Conservation (phyloP, 2,113 vertebrate genomes). For the Thamnophis sirtalis region DNA sequence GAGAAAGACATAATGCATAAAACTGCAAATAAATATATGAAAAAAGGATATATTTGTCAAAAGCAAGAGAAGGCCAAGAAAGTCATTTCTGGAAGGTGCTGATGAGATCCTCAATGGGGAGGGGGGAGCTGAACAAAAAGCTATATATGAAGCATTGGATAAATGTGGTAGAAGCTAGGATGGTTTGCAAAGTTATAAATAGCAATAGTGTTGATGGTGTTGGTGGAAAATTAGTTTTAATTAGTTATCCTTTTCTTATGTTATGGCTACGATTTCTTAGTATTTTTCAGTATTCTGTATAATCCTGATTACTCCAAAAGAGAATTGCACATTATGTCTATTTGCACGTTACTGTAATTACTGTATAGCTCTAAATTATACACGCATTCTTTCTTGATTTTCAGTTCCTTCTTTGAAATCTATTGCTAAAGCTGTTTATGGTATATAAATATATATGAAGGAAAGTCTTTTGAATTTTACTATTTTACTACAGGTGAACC, state of each 20-base stretch:
- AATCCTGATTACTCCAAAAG: not conserved
- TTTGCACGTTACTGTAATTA: not conserved
- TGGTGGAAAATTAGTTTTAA: not conserved
- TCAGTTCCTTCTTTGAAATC: not conserved
- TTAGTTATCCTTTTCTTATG: not conserved
- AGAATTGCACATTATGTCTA: not conserved
- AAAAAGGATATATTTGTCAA: not conserved
- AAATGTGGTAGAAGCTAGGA: not conserved
- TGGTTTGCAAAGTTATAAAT: not conserved
- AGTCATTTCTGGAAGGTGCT: not conserved
- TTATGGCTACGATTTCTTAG: not conserved
- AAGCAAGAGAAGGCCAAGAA: not conserved
- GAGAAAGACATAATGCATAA: not conserved
- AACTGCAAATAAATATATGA: not conserved
- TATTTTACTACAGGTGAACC: not conserved
- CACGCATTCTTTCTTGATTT: not conserved
- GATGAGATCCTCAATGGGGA: not conserved
- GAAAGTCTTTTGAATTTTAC: not conserved
- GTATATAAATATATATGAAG: not conserved
- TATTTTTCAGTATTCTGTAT: not conserved
- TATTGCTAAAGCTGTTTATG: not conserved
- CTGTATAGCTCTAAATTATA: not conserved
- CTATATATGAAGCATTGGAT: not conserved
- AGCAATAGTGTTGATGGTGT: not conserved
- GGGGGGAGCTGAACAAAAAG: not conserved